Percentiles rank a stretch among this genome's conserved stretches.
phyloP scores from a whole-genome alignment of 1,140 invertebrate species.

The Pseudobourletiella spinata region DNA sequence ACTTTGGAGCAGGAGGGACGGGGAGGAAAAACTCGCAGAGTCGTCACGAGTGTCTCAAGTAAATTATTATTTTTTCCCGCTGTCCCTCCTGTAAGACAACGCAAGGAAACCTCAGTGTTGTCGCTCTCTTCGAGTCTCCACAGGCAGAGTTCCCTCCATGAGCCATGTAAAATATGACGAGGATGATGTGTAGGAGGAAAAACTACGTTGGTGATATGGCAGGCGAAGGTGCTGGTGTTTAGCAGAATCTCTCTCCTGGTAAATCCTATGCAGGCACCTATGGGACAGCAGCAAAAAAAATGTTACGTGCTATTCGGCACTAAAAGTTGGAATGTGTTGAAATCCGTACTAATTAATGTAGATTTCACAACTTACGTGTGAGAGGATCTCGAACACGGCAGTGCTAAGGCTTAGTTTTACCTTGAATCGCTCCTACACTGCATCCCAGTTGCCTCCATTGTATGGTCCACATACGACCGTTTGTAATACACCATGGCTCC shows the following conservation, averaged over 20 bases:
- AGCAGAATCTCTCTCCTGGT: not conserved
- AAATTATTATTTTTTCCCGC: too few relatives aligned
- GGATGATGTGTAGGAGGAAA: too few relatives aligned
- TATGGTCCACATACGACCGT: too few relatives aligned
- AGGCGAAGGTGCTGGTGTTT: too few relatives aligned
- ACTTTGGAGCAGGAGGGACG: too few relatives aligned
- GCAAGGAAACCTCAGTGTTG: too few relatives aligned
- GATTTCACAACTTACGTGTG: conserved; percentile 4
- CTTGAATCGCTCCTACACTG: not conserved
- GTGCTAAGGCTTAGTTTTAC: not conserved
- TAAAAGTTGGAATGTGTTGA: not conserved
- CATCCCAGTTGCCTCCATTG: too few relatives aligned
- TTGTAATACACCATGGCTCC: too few relatives aligned
- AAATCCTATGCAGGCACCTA: not conserved
- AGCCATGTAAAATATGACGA: not conserved
- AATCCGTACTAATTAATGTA: conserved; percentile 6
- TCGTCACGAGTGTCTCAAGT: too few relatives aligned
- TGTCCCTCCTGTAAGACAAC: too few relatives aligned
- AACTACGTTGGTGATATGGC: too few relatives aligned
- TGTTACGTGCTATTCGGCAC: not conserved
- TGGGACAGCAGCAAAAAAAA: not conserved
- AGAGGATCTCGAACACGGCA: not conserved
- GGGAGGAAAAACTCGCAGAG: too few relatives aligned
- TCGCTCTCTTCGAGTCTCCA: not conserved
- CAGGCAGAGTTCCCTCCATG: not conserved